Base-by-base conservation (phyloP, 1,140 invertebrate species). In the Steinernema feltiae region DNA sequence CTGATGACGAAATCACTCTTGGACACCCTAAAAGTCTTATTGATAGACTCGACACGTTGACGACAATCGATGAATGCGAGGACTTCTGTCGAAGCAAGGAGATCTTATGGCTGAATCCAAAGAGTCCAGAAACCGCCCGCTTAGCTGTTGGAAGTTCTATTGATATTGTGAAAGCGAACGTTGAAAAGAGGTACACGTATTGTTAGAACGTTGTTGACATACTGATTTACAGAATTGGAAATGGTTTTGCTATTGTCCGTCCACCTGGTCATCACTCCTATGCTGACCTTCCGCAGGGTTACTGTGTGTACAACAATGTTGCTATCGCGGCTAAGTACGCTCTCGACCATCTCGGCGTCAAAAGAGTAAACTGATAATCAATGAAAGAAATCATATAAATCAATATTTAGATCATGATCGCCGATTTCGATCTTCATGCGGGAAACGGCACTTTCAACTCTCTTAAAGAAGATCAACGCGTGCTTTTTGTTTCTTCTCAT, bases 191-290 rank as follows among this genome's bases (percentile, higher is more conserved):
- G 76, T 78, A 32, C 30, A 76, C n/a, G 2, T 1, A 76, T n/a
- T 7, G n/a, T n/a, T 70, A 12, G 17, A 17, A 18, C 30, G 21
- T 74, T 24, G 1, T 21, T 21, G 17, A n/a, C n/a, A 18, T 3
- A 73, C 7, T n/a, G n/a, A n/a, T n/a, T 74, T 75, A n/a, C 15
- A 78, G 76, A 32, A 79, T 78, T 21, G 74, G 71, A 17, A 80
- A 79, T 79, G 79, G 77, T 70, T 80, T 80, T 48, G 79, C 77
- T 30, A 79, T 77, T 17, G 48, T 77, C 74, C 78, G 79, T 53
- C 95, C 95, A 53, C 95, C 95, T 15, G 95, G 96, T 30, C 96
- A 99, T 88, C 96, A 99, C 90, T 95, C 95, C 1, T 94, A 94
- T 92, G 88, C 90, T 79, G 89, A 91, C n/a, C 92, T 94, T 86